Evolutionary conservation across 2,113 vertebrate genomes (phyloP).

Genomic region (Shinisaurus crocodilurus): DNA sequence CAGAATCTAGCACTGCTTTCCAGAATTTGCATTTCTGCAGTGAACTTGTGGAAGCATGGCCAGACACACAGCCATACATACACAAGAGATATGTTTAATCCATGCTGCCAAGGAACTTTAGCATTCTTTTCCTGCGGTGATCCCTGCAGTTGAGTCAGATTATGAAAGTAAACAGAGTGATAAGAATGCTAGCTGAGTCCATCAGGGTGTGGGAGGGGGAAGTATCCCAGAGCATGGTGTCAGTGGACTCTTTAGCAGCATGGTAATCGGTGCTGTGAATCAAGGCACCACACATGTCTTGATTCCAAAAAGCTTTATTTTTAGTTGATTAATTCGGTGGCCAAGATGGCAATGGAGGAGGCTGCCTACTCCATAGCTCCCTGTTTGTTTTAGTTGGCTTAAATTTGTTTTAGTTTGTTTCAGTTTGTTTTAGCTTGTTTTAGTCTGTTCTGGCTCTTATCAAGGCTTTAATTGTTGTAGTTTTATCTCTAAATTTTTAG

Average conservation of each 20-base stretch:
- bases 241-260: background rate
- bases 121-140: no score
- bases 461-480: no score
- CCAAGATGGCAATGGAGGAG: no score
- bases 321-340: no score
- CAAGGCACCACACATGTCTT: background rate
- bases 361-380: no score
- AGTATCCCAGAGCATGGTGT: background rate
- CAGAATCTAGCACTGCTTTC: background rate
- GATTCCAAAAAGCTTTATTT: no score
- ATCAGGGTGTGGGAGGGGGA: background rate
- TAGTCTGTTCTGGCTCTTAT: no score
- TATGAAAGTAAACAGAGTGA: background rate
- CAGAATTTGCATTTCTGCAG: background rate
- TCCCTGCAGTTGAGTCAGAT: background rate
- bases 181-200: background rate
- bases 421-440: no score
- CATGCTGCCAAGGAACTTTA: background rate
- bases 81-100: background rate
- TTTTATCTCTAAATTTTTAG: no score
- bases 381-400: no score
- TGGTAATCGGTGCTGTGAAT: background rate
- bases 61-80: background rate
- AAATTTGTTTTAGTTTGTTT: no score
- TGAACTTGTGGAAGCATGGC: background rate